These are phyloP conservation scores for Fopius arisanus DNA, from an alignment of 1,140 invertebrate genomes.

Conservation along the genomic window DNA sequence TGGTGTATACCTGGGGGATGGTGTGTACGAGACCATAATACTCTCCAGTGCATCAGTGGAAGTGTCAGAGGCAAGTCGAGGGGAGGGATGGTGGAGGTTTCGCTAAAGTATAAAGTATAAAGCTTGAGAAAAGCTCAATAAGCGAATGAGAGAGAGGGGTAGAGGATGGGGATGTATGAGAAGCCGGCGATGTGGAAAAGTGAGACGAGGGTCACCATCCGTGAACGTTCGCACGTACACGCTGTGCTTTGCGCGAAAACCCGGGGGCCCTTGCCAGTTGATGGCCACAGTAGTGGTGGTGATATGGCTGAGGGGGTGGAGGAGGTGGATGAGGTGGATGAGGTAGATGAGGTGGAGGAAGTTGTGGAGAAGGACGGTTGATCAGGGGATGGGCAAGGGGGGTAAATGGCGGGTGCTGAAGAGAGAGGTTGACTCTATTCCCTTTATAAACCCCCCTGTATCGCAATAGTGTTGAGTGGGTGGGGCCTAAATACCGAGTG, in stretches of 20 bases:
- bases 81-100: background rate
- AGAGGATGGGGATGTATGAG: conserved; percentile 14
- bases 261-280: conserved; percentile 18
- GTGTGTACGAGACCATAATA: conserved; percentile 54
- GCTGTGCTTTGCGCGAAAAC: conserved; percentile 31
- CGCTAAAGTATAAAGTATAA: background rate
- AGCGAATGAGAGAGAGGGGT: conserved; percentile 23
- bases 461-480: conserved; percentile 38
- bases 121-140: conserved; percentile 8
- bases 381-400: no score
- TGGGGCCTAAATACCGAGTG: conserved; percentile 34
- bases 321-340: no score
- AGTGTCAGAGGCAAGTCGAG: conserved; percentile 3
- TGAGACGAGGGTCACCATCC: conserved; percentile 35
- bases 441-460: background rate
- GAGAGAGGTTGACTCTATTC: no score
- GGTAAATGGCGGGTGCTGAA: no score
- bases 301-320: background rate
- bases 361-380: conserved; percentile 29
- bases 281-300: conserved; percentile 8
- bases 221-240: conserved; percentile 43
- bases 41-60: conserved; percentile 17
- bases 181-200: conserved; percentile 33
- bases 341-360: conserved; percentile 10
- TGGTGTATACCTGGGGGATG: conserved; percentile 41